phyloP scores from a whole-genome alignment of 1,140 invertebrate genomes.

The Aplysia californica region DNA sequence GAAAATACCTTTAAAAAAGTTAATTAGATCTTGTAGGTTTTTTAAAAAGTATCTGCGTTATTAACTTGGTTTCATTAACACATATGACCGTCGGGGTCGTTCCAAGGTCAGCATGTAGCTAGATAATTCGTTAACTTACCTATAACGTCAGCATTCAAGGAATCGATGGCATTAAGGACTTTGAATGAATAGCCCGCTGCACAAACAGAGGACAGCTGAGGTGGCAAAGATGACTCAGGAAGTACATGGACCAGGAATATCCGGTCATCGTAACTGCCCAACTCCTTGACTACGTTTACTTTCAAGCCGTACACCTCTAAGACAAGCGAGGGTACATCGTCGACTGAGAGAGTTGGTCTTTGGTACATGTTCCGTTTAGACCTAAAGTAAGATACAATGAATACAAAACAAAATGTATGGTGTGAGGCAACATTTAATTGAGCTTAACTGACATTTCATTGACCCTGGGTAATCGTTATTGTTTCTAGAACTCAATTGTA shows the following conservation, averaged over 20 bases:
- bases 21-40: neutral
- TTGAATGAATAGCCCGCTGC: neutral
- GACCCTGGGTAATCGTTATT: too few relatives aligned
- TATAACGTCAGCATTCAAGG: neutral
- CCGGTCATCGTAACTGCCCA: constrained; percentile 14
- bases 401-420: too few relatives aligned
- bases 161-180: constrained; percentile 14
- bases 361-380: too few relatives aligned
- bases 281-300: constrained; percentile 2
- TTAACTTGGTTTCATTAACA: neutral
- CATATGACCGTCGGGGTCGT: neutral
- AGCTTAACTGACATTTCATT: too few relatives aligned
- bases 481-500: too few relatives aligned
- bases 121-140: neutral
- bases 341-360: neutral
- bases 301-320: neutral
- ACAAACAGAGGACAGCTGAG: neutral
- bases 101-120: neutral
- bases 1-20: neutral
- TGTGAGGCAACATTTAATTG: too few relatives aligned
- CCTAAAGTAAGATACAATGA: too few relatives aligned
- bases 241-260: constrained; percentile 1
- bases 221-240: neutral
- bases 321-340: neutral
- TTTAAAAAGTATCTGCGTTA: neutral